A percentile compares a stretch with the other conserved stretches of the same genome.
Evolutionary conservation across 2,888 invertebrate genomes (phyloP).

Genomic region (Buathra laborator): DNA sequence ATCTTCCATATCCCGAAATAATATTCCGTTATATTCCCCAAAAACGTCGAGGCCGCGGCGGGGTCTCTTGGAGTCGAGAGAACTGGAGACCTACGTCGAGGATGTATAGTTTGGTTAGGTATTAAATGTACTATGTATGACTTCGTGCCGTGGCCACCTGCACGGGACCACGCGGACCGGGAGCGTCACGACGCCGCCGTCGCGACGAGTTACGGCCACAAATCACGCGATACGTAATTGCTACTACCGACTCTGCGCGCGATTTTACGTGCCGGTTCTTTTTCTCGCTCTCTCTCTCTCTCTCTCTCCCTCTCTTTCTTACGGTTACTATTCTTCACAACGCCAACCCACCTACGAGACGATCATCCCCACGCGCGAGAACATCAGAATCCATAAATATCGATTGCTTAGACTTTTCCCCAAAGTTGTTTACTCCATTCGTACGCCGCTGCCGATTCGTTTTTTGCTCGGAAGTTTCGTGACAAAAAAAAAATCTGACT

Average conservation of each 20-base stretch:
- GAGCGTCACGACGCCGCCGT: constrained; percentile 85
- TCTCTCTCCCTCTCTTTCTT: constrained; percentile 55
- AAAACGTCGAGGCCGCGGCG: constrained; percentile 74
- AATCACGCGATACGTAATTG: constrained; percentile 85
- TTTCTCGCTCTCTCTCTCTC: constrained; percentile 39
- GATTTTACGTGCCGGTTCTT: constrained; percentile 77
- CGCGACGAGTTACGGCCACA: constrained; percentile 84
- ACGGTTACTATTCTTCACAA: constrained; percentile 38
- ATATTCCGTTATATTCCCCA: constrained; percentile 78
- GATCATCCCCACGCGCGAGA: constrained; percentile 75
- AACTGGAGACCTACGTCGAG: constrained; percentile 44
- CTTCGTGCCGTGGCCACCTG: constrained; percentile 83
- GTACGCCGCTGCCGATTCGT: not conserved
- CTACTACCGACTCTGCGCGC: constrained; percentile 81
- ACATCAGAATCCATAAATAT: constrained; percentile 79
- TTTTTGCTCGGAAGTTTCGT: not conserved
- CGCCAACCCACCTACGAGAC: constrained; percentile 31
- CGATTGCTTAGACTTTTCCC: constrained; percentile 77
- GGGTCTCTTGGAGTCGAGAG: constrained; percentile 13
- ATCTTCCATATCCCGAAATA: constrained; percentile 70
- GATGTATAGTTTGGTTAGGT: constrained; percentile 44
- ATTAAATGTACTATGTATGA: constrained; percentile 72
- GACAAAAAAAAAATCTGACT: not conserved
- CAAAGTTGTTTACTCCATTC: constrained; percentile 26
- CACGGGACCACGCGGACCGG: constrained; percentile 77